Conservation (phyloP, 2,113 vertebrate species). For the Ameiurus melas region DNA sequence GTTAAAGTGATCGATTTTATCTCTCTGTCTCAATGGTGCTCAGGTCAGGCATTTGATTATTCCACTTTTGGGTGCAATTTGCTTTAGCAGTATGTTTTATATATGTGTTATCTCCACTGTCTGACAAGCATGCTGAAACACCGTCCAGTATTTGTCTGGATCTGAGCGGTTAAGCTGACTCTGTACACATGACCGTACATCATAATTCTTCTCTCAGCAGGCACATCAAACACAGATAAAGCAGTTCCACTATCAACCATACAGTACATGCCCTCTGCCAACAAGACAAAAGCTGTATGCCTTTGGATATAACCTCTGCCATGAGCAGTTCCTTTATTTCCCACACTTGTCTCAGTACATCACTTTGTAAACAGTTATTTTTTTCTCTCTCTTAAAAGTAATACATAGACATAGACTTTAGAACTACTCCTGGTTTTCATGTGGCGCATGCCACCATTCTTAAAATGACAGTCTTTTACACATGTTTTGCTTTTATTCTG, state of each 20-base stretch:
- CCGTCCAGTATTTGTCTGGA: neutral
- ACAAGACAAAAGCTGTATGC: neutral
- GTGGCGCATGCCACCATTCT: neutral
- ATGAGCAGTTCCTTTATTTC: neutral
- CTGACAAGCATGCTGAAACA: neutral
- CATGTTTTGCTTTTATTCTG: neutral
- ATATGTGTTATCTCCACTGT: neutral
- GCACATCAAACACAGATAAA: constrained; percentile 1
- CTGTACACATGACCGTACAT: neutral
- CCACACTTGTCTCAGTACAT: neutral
- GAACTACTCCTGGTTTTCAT: neutral
- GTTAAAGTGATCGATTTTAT: neutral
- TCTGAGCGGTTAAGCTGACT: neutral
- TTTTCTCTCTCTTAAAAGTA: neutral
- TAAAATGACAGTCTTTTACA: neutral
- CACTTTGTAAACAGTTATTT: neutral
- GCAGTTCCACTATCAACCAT: neutral
- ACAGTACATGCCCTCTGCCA: neutral
- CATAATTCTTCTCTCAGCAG: neutral
- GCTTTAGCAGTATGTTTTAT: neutral
- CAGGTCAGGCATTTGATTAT: neutral
- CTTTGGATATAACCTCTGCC: neutral
- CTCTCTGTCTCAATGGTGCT: neutral
- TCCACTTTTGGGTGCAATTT: neutral
- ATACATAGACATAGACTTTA: neutral